Conservation (phyloP, 2,113 vertebrate genomes). For the Cervus canadensis region DNA sequence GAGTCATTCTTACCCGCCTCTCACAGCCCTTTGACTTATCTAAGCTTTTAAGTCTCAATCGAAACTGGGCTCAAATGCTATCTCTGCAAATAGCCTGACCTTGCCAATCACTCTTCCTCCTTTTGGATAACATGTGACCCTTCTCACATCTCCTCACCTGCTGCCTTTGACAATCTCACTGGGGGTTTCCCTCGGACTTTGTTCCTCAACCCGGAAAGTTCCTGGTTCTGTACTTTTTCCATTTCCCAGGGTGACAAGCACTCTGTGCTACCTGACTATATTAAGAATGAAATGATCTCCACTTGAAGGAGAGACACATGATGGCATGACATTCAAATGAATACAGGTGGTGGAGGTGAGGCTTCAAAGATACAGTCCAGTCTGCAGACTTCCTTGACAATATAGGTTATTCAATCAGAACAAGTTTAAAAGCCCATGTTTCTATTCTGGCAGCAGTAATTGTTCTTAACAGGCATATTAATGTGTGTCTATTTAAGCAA, state of each 20-base stretch:
- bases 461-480: neutral
- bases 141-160: slow-evolving; percentile 19
- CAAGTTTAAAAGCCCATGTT: neutral
- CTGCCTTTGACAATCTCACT: slow-evolving; percentile 58
- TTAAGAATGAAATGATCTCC: slow-evolving; percentile 60
- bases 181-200: slow-evolving; percentile 50
- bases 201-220: slow-evolving; percentile 51
- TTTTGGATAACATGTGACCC: slow-evolving; percentile 21
- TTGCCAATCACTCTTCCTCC: slow-evolving; percentile 64
- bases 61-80: slow-evolving; percentile 63
- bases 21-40: slow-evolving; percentile 52
- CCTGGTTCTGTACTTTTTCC: neutral
- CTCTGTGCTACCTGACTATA: slow-evolving; percentile 44
- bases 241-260: slow-evolving; percentile 5
- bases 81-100: slow-evolving; percentile 67
- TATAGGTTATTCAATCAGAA: slow-evolving; percentile 13
- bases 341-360: slow-evolving; percentile 26
- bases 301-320: slow-evolving; percentile 1
- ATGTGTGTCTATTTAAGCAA: neutral
- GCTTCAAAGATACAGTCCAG: neutral
- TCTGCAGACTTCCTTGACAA: neutral
- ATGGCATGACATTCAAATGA: slow-evolving; percentile 51
- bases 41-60: slow-evolving; percentile 68
- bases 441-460: neutral
- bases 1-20: neutral